These are phyloP conservation scores for Busseola fusca DNA, from an alignment of 2,888 invertebrate genomes.

Conservation along the genomic window DNA sequence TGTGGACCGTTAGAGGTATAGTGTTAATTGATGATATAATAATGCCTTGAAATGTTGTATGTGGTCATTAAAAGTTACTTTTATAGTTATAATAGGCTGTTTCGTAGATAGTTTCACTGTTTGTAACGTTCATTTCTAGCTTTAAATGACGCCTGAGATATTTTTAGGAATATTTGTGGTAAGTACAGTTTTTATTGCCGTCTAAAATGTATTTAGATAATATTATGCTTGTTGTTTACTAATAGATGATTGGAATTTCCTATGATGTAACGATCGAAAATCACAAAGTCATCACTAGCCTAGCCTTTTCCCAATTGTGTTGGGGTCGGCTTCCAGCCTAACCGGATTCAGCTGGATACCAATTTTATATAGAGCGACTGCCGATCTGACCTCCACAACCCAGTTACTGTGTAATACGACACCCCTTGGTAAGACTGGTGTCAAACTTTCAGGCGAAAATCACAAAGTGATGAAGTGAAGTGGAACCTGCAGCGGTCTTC, in stretches of 20 bases:
- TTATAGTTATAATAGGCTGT: conserved; percentile 49
- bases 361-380: too few relatives aligned
- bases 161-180: conserved; percentile 16
- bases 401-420: too few relatives aligned
- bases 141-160: conserved; percentile 26
- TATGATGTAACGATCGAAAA: too few relatives aligned
- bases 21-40: conserved; percentile 67
- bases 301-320: too few relatives aligned
- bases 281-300: too few relatives aligned
- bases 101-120: conserved; percentile 20
- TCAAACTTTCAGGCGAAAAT: too few relatives aligned
- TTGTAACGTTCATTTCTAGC: conserved; percentile 17
- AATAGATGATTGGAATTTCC: not conserved
- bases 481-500: too few relatives aligned
- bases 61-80: conserved; percentile 53
- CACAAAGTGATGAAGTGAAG: too few relatives aligned
- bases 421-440: too few relatives aligned
- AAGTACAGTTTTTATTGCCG: conserved; percentile 10
- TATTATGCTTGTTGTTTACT: not conserved
- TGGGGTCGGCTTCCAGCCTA: too few relatives aligned
- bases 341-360: too few relatives aligned
- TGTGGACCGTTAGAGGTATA: conserved; percentile 55
- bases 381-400: too few relatives aligned
- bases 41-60: conserved; percentile 52
- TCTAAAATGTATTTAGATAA: not conserved